Base-by-base conservation (phyloP, 2,888 invertebrate genomes). In the Phasia obesa region DNA sequence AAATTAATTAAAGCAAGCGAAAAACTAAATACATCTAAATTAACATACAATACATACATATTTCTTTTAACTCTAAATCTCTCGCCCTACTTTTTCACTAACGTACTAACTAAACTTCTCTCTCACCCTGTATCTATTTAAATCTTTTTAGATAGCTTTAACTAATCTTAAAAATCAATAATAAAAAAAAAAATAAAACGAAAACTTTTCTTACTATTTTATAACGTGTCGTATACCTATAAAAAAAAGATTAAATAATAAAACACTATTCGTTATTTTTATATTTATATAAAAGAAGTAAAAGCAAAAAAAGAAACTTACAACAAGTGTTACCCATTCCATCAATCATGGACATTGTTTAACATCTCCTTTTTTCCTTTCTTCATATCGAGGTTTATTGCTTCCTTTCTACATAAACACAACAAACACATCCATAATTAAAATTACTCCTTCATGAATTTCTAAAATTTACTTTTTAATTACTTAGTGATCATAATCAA, bases 401-500 rank as follows among this genome's bases (percentile, higher is more conserved):
- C 55, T 44, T 31, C 15, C 4, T 2, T n/a, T 15, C 35, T 11
- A 42, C 31, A 31, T 13, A n/a, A 1, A 13, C 11, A 42, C 6
- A 19, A 44, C 23, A 49, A 53, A 25, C n/a, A n/a, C n/a, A n/a
- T n/a, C n/a, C n/a, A n/a, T n/a, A n/a, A n/a, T n/a, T n/a, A 27
- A 31, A 77, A 51, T 2, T 51, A 69, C 69, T 65, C 65, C 70
- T 65, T 64, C 70, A 70, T 55, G 27, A 62, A 55, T 21, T 59
- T 65, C 23, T 38, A 69, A 51, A 53, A 15, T 47, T 17, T 47
- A 64, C 6, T 57, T 64, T 47, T 64, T 17, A 47, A 60, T 4
- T 31, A 71, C 62, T 55, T 62, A 62, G 80, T 87, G 89, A 89
- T 89, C 87, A 88, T 89, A 87, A 87, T 88, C 55, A 86, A 87